Evolutionary conservation across 2,113 vertebrate genomes (phyloP), one percentile per base, ranked within the genome.

Genomic region (Myrmophylax atrothorax): DNA sequence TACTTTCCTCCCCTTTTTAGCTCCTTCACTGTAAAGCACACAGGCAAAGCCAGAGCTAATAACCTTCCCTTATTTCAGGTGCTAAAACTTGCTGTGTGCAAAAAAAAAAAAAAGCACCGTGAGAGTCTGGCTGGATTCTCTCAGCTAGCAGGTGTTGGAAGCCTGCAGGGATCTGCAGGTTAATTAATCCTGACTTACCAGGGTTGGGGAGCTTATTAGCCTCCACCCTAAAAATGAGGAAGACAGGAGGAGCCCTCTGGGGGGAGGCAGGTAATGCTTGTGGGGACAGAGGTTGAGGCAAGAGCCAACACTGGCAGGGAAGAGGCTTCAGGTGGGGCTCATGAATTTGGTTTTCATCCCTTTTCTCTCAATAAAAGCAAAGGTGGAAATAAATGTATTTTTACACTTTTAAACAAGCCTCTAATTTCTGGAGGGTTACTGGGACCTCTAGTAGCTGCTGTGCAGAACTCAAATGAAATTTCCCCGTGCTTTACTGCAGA

Each of bases 111-210:
- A 37, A 28, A 69, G 10, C 91, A 88, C 92, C 67, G 64, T 93
- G 93, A 95, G 96, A 97, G 94, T 70, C 79, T 94, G 66, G 81
- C 90, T 93, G 70, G 69, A 74, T 96, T 95, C 90, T 96, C 92
- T 64, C 84, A 86, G 91, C 70, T 95, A 96, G 87, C 95, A 96
- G 96, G 91, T 96, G 95, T 94, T 93, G 72, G 93, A 82, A 91
- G 93, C 95, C 96, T 96, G 96, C 84, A 96, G 97, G 92, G 90
- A 97, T 93, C 87, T 94, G 89, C 66, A 82, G 84, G 82, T 94
- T 97, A 96, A 97, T 97, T 97, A 97, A 96, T 95, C 93, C 96
- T 88, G 92, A 96, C 46, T 96, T 95, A 92, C 84, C 46, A 91
- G 93, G 79, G 89, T 78, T 94, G 93, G 79, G 90, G 82, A 95